Evolutionary conservation across 2,113 vertebrate genomes (phyloP), one percentile per base, ranked within the genome.

Genomic region (Melanerpes formicivorus): DNA sequence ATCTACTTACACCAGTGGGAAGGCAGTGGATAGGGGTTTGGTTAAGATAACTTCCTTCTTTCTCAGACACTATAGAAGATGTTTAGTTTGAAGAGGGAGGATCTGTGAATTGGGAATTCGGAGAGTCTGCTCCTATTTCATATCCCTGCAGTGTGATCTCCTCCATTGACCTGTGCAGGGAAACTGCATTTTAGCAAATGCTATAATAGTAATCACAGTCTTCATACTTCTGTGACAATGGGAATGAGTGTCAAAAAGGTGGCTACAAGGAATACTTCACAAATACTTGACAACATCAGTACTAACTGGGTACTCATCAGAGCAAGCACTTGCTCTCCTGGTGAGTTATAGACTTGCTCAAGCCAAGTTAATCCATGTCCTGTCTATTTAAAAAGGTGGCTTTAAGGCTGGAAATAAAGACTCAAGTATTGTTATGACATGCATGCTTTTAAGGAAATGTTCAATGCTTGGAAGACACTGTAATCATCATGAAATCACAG

Each of bases 221-320:
- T 54, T 74, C 50, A 44, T 56, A 50, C 1, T 10, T 42, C 63
- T 82, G 27, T 40, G 65, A 17, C 27, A 66, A 50, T 7, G 42
- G 11, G 56, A 81, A 25, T 1, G 1, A 62, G 13, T 1, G 1
- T 34, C 42, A 34, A 52, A 75, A 84, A 73, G 0, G 3, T 44
- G 66, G 9, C 54, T 71, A 27, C 58, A 72, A n/a, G 64, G 18
- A 66, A 32, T 26, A 42, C 3, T 70, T 77, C 23, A 73, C 23
- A 30, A 52, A 13, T 74, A 25, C 22, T 23, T 25, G 50, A 25
- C 50, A 52, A 52, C 50, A 52, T 42, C 60, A 64, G 9, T 46
- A 82, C 73, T 26, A 62, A 30, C 27, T 44, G 4, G 4, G 10
- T 12, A 14, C 23, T 44, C 17, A 32, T 58, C 26, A 62, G 11